These are phyloP conservation scores for Platyura marginata DNA, from an alignment of 1,140 invertebrate species.

Conservation along the genomic window DNA sequence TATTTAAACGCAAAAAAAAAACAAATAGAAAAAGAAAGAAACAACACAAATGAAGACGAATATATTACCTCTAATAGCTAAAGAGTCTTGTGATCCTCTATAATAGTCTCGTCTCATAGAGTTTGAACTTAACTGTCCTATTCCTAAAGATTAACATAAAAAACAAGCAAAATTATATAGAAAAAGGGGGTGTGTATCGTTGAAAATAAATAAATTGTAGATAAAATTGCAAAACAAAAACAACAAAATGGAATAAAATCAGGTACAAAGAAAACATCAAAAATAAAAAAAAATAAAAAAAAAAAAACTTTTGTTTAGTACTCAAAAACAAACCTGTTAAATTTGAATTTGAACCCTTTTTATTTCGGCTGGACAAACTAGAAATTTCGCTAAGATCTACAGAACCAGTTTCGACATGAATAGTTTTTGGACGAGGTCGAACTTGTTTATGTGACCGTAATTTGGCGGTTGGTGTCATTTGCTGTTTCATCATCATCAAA, in stretches of 20 bases:
- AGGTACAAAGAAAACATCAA: background rate
- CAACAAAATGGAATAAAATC: background rate
- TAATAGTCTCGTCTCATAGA: conserved; percentile 73
- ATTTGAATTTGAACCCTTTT: conserved; percentile 65
- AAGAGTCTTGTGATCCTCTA: conserved; percentile 68
- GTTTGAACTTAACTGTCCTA: conserved; percentile 26
- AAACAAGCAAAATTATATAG: conserved; percentile 22
- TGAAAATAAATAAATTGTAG: conserved; percentile 6
- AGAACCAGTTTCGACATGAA: conserved; percentile 65
- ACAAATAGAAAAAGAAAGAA: background rate
- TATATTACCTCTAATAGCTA: conserved; percentile 44
- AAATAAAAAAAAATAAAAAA: conserved; percentile 15
- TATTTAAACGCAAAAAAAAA: background rate
- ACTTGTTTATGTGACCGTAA: conserved; percentile 33
- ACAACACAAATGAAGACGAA: background rate
- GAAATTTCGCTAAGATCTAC: conserved; percentile 53
- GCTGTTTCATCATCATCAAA: conserved; percentile 39
- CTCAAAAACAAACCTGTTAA: conserved; percentile 42
- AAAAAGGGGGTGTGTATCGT: conserved; percentile 8
- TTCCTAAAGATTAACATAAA: conserved; percentile 14
- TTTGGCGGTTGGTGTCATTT: conserved; percentile 23
- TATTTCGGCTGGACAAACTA: conserved; percentile 48
- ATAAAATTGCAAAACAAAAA: background rate
- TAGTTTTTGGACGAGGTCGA: conserved; percentile 66
- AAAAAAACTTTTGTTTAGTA: conserved; percentile 10